Base-by-base conservation (phyloP, 1,140 invertebrate species). In the Meteorus sp. region DNA sequence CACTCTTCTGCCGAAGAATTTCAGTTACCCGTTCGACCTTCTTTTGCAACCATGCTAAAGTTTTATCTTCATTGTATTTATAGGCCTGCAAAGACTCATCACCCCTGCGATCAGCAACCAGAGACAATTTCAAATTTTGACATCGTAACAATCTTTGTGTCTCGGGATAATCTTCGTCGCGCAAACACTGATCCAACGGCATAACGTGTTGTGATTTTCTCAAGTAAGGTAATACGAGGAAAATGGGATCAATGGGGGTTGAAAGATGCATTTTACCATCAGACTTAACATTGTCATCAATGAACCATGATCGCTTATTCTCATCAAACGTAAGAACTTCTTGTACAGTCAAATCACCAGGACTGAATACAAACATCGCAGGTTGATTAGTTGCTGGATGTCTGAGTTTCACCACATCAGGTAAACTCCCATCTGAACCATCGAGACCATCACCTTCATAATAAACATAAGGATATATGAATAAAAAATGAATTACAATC, bases 41-140 rank as follows among this genome's bases (percentile, higher is more conserved):
- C 5, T 83, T 80, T 39, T 86, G 78, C 15, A 92, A 74, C 89
- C 89, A 92, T n/a, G 75, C 74, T 29, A 91, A 66, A 0, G 88
- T 84, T 70, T 90, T 91, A 37, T 87, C 85, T 69, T 89, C 85
- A 77, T 90, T 91, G 64, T 86, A 92, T 78, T 90, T 90, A 63
- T 86, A 92, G 8, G 89, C 89, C 69, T 83, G 86, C 20, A 89
- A 72, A 27, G 88, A 86, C 61, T 84, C 82, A 63, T 86, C 83
- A 25, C 86, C 86, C 80, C 88, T 89, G 67, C 83, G 77, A 75
- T 90, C 88, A 41, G 85, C 86, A 23, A 89, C 75, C 60, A 81
- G 65, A 55, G 71, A 71, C 5, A 83, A 58, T 55, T 82, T 83
- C 35, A 88, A 73, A 72, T 84, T 83, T 65, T 82, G 79, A 66